Conservation (phyloP, 2,113 vertebrate genomes). For the Boulengerochromis microlepis region DNA sequence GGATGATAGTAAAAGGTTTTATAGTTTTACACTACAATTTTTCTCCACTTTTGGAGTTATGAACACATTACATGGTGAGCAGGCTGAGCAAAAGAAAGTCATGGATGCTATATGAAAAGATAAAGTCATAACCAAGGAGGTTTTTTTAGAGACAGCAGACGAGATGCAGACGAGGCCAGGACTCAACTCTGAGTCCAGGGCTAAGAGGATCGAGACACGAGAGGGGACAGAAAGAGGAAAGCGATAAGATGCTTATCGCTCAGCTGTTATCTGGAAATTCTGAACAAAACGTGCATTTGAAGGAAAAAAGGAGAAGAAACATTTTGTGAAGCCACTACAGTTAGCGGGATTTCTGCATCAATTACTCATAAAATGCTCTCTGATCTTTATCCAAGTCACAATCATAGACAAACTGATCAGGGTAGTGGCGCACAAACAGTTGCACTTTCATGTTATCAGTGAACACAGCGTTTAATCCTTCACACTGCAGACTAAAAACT, state of each 20-base stretch:
- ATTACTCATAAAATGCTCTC: neutral
- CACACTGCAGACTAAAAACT: neutral
- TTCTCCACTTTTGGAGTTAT: neutral
- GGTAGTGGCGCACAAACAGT: neutral
- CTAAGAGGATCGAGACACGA: neutral
- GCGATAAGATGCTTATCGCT: neutral
- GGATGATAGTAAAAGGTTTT: rapidly evolving
- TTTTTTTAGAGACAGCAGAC: neutral
- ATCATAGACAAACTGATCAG: neutral
- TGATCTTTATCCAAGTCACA: neutral
- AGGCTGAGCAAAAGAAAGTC: neutral
- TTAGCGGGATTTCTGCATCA: neutral
- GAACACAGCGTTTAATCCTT: neutral
- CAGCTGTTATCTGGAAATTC: neutral
- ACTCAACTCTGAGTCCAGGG: neutral
- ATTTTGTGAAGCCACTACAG: neutral
- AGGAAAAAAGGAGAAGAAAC: neutral
- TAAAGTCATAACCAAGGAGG: neutral
- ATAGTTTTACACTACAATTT: neutral
- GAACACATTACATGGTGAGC: neutral
- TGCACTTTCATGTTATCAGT: neutral
- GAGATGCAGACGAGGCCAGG: neutral
- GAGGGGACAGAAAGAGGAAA: neutral
- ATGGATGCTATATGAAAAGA: neutral
- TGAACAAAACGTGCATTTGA: neutral